phyloP scores from a whole-genome alignment of 2,888 invertebrate genomes.

The Plagiodera versicolora region DNA sequence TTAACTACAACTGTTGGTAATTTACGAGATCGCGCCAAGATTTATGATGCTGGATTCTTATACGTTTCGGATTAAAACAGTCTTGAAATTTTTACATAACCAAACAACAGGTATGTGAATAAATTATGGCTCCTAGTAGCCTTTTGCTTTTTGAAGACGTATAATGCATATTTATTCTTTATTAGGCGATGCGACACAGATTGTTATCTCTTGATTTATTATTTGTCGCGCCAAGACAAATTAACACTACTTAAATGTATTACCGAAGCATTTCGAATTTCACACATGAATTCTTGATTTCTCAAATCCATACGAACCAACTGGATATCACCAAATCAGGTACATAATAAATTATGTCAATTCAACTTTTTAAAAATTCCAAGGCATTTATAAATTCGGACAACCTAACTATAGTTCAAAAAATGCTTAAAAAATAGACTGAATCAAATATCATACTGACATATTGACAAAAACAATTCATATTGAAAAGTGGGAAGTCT shows the following conservation, averaged over 20 bases:
- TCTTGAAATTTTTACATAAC: constrained; percentile 53
- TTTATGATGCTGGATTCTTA: constrained; percentile 56
- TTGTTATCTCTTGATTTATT: constrained; percentile 43
- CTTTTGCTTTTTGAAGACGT: constrained; percentile 44
- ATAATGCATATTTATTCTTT: constrained; percentile 47
- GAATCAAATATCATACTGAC: no score
- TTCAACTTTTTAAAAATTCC: no score
- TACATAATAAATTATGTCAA: no score
- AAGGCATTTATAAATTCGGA: no score
- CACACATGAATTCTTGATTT: constrained; percentile 3
- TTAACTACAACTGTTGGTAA: constrained; percentile 58
- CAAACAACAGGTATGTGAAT: constrained; percentile 53
- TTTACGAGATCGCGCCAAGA: constrained; percentile 58
- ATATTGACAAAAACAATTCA: no score
- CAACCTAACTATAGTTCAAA: no score
- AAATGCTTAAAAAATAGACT: no score
- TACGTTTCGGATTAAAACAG: constrained; percentile 56
- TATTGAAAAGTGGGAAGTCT: no score
- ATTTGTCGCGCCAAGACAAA: constrained; percentile 30
- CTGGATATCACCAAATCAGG: no score
- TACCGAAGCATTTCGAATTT: constrained; percentile 14
- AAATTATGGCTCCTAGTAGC: constrained; percentile 48
- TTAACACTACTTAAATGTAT: constrained; percentile 29
- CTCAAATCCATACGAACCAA: not conserved
- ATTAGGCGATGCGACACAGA: constrained; percentile 44